phyloP scores from a whole-genome alignment of 2,888 invertebrate species.

The Nezara viridula region DNA sequence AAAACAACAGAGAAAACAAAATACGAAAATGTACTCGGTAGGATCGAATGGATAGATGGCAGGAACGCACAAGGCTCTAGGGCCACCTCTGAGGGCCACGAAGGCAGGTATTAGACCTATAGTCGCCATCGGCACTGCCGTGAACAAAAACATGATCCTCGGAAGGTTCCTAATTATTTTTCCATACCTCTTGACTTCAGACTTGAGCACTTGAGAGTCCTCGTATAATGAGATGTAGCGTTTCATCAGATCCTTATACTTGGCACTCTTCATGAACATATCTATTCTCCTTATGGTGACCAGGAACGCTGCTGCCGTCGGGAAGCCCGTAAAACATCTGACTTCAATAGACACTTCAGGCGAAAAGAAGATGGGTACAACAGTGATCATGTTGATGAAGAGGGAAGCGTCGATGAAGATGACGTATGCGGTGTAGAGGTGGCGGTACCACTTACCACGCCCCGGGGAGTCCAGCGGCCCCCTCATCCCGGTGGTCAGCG shows the following conservation, averaged over 20 bases:
- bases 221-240: slow-evolving; percentile 25
- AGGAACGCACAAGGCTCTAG: slow-evolving; percentile 17
- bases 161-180: slow-evolving; percentile 15
- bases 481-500: neutral
- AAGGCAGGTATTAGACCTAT: neutral
- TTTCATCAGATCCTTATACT: neutral
- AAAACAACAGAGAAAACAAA: neutral
- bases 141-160: slow-evolving; percentile 29
- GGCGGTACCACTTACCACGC: slow-evolving; percentile 38
- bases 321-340: slow-evolving; percentile 32
- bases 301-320: neutral
- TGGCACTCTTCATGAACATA: neutral
- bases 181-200: neutral
- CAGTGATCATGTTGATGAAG: neutral
- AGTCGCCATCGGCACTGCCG: slow-evolving; percentile 37
- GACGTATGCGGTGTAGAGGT: slow-evolving; percentile 26
- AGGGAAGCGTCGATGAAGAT: slow-evolving; percentile 1
- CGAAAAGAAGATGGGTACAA: neutral
- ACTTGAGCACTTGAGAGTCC: neutral
- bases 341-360: neutral
- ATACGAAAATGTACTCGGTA: neutral
- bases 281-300: slow-evolving; percentile 12
- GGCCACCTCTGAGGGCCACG: neutral
- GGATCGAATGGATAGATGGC: slow-evolving; percentile 41
- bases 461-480: neutral